Percentiles rank a stretch among this genome's conserved stretches.
Evolutionary conservation across 2,888 invertebrate genomes (phyloP).

Genomic region (Thyatira batis): DNA sequence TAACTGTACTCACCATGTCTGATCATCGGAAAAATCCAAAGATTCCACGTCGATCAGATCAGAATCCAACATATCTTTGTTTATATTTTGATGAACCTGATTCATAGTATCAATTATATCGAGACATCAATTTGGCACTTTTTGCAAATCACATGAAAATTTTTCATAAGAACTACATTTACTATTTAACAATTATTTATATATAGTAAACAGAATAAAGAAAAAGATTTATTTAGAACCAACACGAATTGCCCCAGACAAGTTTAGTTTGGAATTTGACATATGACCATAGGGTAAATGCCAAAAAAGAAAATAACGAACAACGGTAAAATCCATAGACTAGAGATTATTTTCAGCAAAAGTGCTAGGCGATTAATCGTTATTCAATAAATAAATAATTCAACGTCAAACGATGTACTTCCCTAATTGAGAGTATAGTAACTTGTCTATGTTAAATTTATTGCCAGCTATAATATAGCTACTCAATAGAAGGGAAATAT

Average conservation of each 20-base stretch:
- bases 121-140: slow-evolving; percentile 80
- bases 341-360: slow-evolving; percentile 3
- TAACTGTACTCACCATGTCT: slow-evolving; percentile 79
- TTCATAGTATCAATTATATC: slow-evolving; percentile 67
- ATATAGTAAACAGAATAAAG: slow-evolving; percentile 65
- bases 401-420: too few species aligned
- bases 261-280: slow-evolving; percentile 79
- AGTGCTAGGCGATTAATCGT: neutral
- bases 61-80: slow-evolving; percentile 80
- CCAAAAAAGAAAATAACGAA: slow-evolving; percentile 44
- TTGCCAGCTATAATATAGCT: neutral
- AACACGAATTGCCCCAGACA: slow-evolving; percentile 70
- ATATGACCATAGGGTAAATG: slow-evolving; percentile 57
- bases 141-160: slow-evolving; percentile 65
- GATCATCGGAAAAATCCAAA: slow-evolving; percentile 80
- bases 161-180: slow-evolving; percentile 66
- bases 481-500: neutral
- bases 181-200: slow-evolving; percentile 41
- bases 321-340: slow-evolving; percentile 67
- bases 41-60: slow-evolving; percentile 82
- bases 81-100: slow-evolving; percentile 79
- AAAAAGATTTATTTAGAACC: slow-evolving; percentile 64
- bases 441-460: neutral
- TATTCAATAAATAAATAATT: neutral
- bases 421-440: too few species aligned